Conservation (phyloP, 2,113 vertebrate species). For the Geococcyx californianus region DNA sequence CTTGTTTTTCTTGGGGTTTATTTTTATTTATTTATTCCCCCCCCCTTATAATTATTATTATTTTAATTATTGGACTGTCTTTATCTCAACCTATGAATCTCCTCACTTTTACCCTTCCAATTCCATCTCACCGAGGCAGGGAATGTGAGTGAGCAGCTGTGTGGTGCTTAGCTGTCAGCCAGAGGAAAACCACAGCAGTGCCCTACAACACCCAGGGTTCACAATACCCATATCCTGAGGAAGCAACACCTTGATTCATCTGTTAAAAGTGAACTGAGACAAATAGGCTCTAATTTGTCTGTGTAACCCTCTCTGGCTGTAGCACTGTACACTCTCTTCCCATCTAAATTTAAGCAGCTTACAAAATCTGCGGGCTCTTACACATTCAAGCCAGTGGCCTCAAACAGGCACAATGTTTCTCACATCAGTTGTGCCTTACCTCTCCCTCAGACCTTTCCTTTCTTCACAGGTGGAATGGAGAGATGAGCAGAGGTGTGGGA, state of each 20-base stretch:
- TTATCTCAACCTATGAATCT: not conserved
- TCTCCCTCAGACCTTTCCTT: not conserved
- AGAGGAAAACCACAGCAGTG: not conserved
- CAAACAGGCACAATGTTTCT: not conserved
- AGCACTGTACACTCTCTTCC: not conserved
- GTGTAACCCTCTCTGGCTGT: not conserved
- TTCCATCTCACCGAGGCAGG: not conserved
- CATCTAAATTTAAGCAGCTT: not conserved
- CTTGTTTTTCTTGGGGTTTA: not conserved
- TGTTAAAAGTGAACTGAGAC: not conserved
- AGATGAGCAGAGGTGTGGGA: not conserved
- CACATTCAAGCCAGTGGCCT: not conserved
- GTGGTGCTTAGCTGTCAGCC: accelerated
- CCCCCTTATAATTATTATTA: not conserved
- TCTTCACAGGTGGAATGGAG: not conserved
- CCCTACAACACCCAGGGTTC: not conserved
- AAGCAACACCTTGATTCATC: not conserved
- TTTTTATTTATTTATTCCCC: not conserved
- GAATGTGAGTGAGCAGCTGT: no score
- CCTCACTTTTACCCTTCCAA: not conserved
- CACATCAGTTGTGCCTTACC: not conserved
- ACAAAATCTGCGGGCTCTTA: not conserved
- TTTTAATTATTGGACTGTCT: not conserved
- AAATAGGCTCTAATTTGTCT: not conserved
- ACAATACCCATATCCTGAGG: not conserved